Conservation (phyloP, 2,888 invertebrate genomes). For the Eupithecia centaureata region DNA sequence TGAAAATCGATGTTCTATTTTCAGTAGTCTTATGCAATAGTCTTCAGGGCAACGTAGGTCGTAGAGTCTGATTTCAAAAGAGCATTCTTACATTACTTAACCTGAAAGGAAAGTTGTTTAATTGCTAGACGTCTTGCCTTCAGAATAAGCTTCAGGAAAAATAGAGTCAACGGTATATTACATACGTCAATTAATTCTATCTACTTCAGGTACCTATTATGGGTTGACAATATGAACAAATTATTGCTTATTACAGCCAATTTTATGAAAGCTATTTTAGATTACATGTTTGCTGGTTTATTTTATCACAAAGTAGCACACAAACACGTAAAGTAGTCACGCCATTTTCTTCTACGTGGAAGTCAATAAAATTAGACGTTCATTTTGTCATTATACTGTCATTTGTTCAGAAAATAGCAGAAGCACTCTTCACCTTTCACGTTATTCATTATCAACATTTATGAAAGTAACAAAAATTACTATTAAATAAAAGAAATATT, state of each 20-base stretch:
- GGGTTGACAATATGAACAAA: not conserved
- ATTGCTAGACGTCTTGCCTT: too few species aligned
- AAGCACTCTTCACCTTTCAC: not conserved
- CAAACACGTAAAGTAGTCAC: slow-evolving; percentile 5
- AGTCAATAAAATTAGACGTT: slow-evolving; percentile 9
- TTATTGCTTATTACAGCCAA: not conserved
- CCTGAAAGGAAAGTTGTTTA: not conserved
- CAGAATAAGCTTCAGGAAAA: not conserved
- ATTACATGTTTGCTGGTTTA: not conserved
- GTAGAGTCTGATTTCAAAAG: not conserved
- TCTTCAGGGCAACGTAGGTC: not conserved
- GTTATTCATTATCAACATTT: not conserved
- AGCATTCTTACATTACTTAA: not conserved
- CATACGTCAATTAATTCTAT: not conserved
- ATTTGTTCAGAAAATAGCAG: not conserved
- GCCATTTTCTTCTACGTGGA: slow-evolving; percentile 15
- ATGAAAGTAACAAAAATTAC: too few species aligned
- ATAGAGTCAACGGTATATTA: not conserved
- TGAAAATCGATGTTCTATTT: slow-evolving; percentile 34
- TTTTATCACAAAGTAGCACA: slow-evolving; percentile 2
- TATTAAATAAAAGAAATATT: too few species aligned
- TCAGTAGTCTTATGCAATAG: slow-evolving; percentile 12
- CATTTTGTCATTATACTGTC: slow-evolving; percentile 7
- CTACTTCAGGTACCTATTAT: not conserved
- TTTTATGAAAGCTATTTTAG: not conserved